These are phyloP conservation scores for Dendroctonus valens DNA, from an alignment of 1,140 invertebrate genomes.

Conservation along the genomic window DNA sequence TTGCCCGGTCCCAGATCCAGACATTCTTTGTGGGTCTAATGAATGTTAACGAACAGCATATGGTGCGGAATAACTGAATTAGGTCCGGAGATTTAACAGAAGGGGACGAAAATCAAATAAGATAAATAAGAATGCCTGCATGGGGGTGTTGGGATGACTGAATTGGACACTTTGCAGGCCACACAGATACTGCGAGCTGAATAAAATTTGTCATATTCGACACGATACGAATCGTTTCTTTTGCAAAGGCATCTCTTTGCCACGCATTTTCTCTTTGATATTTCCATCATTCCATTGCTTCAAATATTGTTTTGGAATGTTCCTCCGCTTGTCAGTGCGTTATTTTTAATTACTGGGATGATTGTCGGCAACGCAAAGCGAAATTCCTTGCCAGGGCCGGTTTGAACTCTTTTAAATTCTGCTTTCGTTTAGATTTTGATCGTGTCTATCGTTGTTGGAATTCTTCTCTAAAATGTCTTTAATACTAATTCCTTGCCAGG, in stretches of 20 bases:
- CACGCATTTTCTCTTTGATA: conserved; percentile 10
- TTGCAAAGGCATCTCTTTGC: background rate
- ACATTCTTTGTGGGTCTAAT: background rate
- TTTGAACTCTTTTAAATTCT: no score
- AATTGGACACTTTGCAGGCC: conserved; percentile 10
- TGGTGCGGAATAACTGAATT: conserved; percentile 18
- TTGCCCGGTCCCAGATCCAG: no score
- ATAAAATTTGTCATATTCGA: background rate
- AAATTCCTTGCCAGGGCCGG: background rate
- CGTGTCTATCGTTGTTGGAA: no score
- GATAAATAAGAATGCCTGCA: conserved; percentile 11
- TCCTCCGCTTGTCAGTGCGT: background rate
- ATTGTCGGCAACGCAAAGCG: background rate
- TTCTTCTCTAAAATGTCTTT: no score
- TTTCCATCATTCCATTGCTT: conserved; percentile 10
- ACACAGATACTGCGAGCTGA: background rate
- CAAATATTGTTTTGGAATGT: conserved; percentile 4
- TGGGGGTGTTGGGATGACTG: conserved; percentile 6
- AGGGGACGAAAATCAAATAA: conserved; percentile 23
- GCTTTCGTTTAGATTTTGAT: no score
- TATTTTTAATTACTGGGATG: conserved; percentile 16
- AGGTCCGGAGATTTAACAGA: conserved; percentile 22
- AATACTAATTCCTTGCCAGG: background rate
- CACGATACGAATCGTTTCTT: no score
- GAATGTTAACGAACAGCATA: conserved; percentile 21